Conservation (phyloP, 1,140 invertebrate species). For the Micrasema longulum region DNA sequence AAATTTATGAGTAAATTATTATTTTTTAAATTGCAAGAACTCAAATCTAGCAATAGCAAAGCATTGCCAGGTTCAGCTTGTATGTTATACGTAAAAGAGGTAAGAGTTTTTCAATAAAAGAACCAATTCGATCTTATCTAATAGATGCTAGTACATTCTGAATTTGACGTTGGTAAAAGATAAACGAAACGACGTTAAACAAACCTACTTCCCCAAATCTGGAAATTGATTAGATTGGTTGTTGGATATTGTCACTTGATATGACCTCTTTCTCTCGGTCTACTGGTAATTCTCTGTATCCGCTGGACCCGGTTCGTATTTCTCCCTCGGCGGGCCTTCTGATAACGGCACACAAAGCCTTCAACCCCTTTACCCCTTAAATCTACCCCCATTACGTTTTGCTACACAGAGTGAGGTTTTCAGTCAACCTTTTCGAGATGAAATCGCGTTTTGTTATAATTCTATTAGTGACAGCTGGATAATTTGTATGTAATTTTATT, state of each 20-base stretch:
- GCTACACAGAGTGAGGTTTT: constrained; percentile 17
- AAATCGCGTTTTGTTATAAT: constrained; percentile 20
- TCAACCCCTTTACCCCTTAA: constrained; percentile 1
- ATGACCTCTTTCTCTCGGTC: constrained; percentile 11
- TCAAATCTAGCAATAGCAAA: too few species aligned
- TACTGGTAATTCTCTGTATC: constrained; percentile 10
- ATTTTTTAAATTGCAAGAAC: neutral
- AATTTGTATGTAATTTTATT: too few species aligned
- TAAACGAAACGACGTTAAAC: neutral
- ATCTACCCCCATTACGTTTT: neutral
- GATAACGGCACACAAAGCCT: constrained; percentile 28
- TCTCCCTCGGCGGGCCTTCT: neutral
- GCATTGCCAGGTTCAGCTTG: too few species aligned
- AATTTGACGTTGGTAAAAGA: neutral
- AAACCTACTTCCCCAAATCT: constrained; percentile 10
- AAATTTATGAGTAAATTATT: too few species aligned
- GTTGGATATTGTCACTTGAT: constrained; percentile 7
- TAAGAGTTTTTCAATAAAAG: neutral
- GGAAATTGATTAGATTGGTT: constrained; percentile 18
- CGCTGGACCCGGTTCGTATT: neutral
- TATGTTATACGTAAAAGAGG: neutral
- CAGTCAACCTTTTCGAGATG: constrained; percentile 12
- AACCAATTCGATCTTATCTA: neutral
- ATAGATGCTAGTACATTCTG: neutral
- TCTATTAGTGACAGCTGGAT: constrained; percentile 1